Percentiles rank a stretch among this genome's conserved stretches.
Evolutionary conservation across 2,888 invertebrate genomes (phyloP).

Genomic region (Latrodectus elegans): DNA sequence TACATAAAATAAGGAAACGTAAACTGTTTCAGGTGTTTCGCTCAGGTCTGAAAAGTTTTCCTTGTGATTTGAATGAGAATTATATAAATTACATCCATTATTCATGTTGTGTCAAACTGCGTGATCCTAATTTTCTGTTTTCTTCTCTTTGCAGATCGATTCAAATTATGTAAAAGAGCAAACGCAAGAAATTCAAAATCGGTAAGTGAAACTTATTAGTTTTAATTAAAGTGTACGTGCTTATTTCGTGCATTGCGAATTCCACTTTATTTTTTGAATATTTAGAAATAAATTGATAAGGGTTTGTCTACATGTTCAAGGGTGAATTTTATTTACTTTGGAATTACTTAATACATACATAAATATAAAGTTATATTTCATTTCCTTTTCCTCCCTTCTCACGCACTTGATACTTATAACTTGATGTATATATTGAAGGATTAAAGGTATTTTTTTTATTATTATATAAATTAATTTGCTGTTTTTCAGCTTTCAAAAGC

Average conservation of each 20-base stretch:
- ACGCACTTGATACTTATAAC: no score
- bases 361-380: no score
- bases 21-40: constrained; percentile 11
- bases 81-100: constrained; percentile 41
- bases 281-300: no score
- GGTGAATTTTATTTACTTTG: no score
- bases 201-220: constrained; percentile 43
- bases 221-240: neutral
- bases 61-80: constrained; percentile 9
- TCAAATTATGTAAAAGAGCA: constrained; percentile 84
- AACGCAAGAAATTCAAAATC: constrained; percentile 83
- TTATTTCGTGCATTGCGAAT: no score
- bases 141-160: constrained; percentile 79
- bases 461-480: neutral
- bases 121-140: neutral
- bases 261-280: no score
- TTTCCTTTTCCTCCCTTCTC: no score
- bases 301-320: no score
- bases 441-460: no score
- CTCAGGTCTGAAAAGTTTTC: constrained; percentile 3
- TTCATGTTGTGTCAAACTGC: constrained; percentile 27
- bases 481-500: constrained; percentile 81
- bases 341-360: no score
- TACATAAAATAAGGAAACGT: neutral
- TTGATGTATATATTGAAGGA: no score